phyloP scores from a whole-genome alignment of 2,888 invertebrate species.

The Folsomia candida region DNA sequence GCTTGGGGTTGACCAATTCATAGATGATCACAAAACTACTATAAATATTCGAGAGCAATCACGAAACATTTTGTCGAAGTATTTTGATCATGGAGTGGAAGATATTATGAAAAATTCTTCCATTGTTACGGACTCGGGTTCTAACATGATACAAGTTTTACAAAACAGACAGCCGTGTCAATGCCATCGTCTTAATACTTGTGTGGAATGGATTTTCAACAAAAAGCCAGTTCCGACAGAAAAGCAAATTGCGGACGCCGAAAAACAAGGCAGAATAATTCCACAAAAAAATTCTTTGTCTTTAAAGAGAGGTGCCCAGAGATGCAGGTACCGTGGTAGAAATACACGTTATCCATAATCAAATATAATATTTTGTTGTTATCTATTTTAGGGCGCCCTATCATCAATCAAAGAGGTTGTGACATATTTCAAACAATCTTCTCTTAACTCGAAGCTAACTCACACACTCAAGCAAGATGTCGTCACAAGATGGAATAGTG shows the following conservation, averaged over 20 bases:
- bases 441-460: not conserved
- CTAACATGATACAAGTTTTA: conserved; percentile 18
- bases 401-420: conserved; percentile 8
- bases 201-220: conserved; percentile 7
- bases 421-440: conserved; percentile 14
- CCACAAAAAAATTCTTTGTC: conserved; percentile 7
- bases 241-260: too few species aligned
- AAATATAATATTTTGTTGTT: too few species aligned
- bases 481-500: conserved; percentile 14
- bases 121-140: conserved; percentile 22
- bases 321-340: too few species aligned
- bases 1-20: conserved; percentile 13
- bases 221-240: not conserved
- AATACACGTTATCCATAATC: too few species aligned
- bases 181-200: conserved; percentile 4
- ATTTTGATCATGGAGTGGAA: not conserved
- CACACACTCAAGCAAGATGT: conserved; percentile 19
- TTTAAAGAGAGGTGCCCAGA: conserved; percentile 8
- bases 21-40: conserved; percentile 11
- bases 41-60: conserved; percentile 5
- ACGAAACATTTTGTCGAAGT: not conserved
- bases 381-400: not conserved
- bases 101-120: not conserved
- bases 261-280: too few species aligned
- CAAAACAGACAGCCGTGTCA: not conserved